Base-by-base conservation (phyloP, 2,797 vertebrate species). In the Gadopsis bispinosus region DNA sequence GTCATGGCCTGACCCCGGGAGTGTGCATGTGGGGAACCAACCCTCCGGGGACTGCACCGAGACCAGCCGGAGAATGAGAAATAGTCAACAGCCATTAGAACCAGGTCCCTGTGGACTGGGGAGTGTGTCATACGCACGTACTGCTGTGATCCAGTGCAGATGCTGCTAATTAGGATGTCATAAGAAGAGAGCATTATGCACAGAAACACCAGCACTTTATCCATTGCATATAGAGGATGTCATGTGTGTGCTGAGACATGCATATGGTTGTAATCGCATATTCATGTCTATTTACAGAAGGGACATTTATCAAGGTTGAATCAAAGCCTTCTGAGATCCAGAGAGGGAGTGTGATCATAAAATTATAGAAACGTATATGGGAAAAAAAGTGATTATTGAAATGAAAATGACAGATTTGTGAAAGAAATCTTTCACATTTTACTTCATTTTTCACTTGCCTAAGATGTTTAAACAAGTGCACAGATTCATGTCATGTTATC, bases 161-260 rank as follows among this genome's bases (percentile, higher is more conserved):
- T 55, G 50, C 51, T 73, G 63, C 78, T 85, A 78, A 91, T 89
- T 77, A 85, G 43, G 51, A 72, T 62, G 33, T 58, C 53, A 73
- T 79, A 83, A 72, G 70, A 0, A 50, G 51, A 65, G 19, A 75
- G 60, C 14, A 39, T 69, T 81, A 84, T 77, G 77, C 73, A 71
- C 56, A 59, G 77, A 51, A 60, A 54, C 63, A 35, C 41, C 63
- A 53, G 73, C 59, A 55, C 48, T 73, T 81, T 70, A 83, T 80
- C 53, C 62, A 14, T 82, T 83, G 67, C 29, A 68, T 47, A 71
- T 39, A 64, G n/a, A 71, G 10, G 6, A 60, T 14, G 22, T 56
- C 55, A 75, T 72, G 62, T 17, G 71, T 77, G 80, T 77, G 81
- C 63, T 29, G n/a, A 75, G 64, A 71, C 19, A 73, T 54, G 56